These are phyloP conservation scores for Lasioglossum marginatum DNA, from an alignment of 2,888 invertebrate species.

Conservation along the genomic window DNA sequence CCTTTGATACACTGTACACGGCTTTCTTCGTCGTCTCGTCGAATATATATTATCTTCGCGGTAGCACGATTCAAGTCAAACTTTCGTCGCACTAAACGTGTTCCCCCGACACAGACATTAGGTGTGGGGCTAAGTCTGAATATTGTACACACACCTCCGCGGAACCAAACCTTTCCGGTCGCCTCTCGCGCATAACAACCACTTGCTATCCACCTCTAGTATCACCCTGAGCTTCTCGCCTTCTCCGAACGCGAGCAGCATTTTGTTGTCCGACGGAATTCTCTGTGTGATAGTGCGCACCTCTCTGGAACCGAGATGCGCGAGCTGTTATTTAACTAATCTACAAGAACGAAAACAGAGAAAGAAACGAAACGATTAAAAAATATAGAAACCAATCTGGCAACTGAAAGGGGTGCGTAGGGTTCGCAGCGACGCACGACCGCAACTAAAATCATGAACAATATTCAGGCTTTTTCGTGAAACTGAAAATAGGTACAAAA, in stretches of 20 bases:
- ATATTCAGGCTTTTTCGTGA: not conserved
- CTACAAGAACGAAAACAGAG: slow-evolving; percentile 62
- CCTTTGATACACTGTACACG: slow-evolving; percentile 82
- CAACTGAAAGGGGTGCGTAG: slow-evolving; percentile 22
- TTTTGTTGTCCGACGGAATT: slow-evolving; percentile 90
- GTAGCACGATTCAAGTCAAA: slow-evolving; percentile 34
- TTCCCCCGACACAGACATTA: slow-evolving; percentile 30
- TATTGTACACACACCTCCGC: slow-evolving; percentile 87
- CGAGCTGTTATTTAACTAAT: slow-evolving; percentile 65
- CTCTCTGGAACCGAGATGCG: slow-evolving; percentile 85
- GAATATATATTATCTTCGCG: slow-evolving; percentile 38
- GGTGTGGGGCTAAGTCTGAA: slow-evolving; percentile 80
- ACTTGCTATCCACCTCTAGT: slow-evolving; percentile 91
- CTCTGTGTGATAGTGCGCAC: slow-evolving; percentile 91
- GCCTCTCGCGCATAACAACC: slow-evolving; percentile 91
- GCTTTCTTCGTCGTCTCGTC: slow-evolving; percentile 54
- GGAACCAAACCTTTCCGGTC: slow-evolving; percentile 92
- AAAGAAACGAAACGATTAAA: slow-evolving; percentile 59
- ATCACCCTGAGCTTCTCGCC: slow-evolving; percentile 90
- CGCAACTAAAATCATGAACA: slow-evolving; percentile 11
- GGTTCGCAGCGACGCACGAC: not conserved
- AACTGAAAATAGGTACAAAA: not conserved
- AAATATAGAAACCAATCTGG: slow-evolving; percentile 35
- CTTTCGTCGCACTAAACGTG: slow-evolving; percentile 26
- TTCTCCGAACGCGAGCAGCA: slow-evolving; percentile 90